Evolutionary conservation across 2,113 vertebrate species (phyloP).

Genomic region (Megalops atlanticus): DNA sequence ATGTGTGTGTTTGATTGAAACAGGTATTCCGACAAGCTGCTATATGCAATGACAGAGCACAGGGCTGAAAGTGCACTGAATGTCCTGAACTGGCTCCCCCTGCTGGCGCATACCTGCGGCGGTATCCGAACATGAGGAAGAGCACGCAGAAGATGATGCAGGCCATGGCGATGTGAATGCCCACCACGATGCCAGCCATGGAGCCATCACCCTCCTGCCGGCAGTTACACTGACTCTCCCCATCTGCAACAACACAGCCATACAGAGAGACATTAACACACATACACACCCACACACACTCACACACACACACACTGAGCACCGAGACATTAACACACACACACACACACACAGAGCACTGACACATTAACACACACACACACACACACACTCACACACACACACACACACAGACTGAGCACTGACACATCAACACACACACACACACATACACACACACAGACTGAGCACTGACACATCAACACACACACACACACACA

Average conservation of each 20-base stretch:
- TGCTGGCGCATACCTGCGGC: slow-evolving; percentile 63
- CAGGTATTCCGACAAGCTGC: too few relatives aligned
- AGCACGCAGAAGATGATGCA: slow-evolving; percentile 77
- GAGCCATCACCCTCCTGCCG: slow-evolving; percentile 57
- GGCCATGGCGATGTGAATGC: slow-evolving; percentile 73
- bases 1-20: too few relatives aligned
- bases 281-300: background rate
- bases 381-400: background rate
- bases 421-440: too few relatives aligned
- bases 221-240: slow-evolving; percentile 60
- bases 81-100: too few relatives aligned
- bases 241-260: slow-evolving; percentile 40
- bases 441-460: background rate
- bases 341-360: background rate
- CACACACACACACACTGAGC: background rate
- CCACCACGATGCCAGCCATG: slow-evolving; percentile 67
- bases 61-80: too few relatives aligned
- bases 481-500: background rate
- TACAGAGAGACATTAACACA: too few relatives aligned
- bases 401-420: background rate
- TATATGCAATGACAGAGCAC: background rate
- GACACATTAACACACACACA: background rate
- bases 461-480: too few relatives aligned
- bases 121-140: slow-evolving; percentile 76
- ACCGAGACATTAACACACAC: background rate